phyloP scores from a whole-genome alignment of 2,888 invertebrate genomes.

The Papilio gigon region DNA sequence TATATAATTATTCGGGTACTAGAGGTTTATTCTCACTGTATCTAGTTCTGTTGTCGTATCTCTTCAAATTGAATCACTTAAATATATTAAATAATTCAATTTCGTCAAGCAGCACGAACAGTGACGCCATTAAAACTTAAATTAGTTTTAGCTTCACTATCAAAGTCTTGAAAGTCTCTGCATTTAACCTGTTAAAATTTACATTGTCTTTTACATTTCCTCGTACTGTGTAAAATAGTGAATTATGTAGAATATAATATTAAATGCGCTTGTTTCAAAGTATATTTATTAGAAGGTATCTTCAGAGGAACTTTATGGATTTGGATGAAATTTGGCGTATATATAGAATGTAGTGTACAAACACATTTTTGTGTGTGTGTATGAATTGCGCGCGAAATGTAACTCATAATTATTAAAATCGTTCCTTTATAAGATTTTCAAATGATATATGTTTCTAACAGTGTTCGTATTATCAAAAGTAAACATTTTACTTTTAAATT shows the following conservation, averaged over 20 bases:
- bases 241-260: neutral
- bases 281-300: too few species aligned
- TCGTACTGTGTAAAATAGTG: neutral
- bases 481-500: neutral
- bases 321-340: too few species aligned
- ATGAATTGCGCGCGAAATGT: too few species aligned
- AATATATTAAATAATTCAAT: slow-evolving; percentile 21
- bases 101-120: slow-evolving; percentile 18
- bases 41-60: neutral
- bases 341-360: too few species aligned
- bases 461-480: neutral
- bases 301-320: too few species aligned
- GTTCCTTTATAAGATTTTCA: neutral
- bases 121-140: slow-evolving; percentile 32
- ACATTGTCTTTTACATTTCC: slow-evolving; percentile 12
- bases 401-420: too few species aligned
- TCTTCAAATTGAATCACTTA: slow-evolving; percentile 24
- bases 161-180: slow-evolving; percentile 14
- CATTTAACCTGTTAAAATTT: slow-evolving; percentile 22
- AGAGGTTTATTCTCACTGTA: neutral
- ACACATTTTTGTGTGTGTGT: too few species aligned
- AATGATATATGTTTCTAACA: neutral
- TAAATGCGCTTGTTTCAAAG: neutral
- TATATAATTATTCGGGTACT: neutral
- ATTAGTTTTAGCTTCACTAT: slow-evolving; percentile 28